Evolutionary conservation across 64 coral and sea anemone species (phyloP), one percentile per base, ranked within the genome.

Genomic region (Pachyseris speciosa): DNA sequence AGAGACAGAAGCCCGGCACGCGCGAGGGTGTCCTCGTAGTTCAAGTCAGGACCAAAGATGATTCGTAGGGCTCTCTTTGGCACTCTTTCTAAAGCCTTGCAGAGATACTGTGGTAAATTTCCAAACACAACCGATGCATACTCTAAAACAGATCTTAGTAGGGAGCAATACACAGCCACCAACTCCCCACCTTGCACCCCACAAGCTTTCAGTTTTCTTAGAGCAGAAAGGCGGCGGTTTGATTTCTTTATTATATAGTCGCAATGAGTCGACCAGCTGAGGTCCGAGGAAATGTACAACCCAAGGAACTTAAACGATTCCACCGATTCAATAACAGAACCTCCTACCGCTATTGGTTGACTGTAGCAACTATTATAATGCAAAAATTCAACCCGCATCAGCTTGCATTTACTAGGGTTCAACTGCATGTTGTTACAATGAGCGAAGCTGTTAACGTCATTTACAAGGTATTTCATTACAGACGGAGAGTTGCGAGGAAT

Each of bases 211-310:
- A 87, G 64, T 69, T 70, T 67, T 49, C 84, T 69, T 16, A 88
- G 67, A 88, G 85, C 85, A 48, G 53, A 74, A 32, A 74, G 68
- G 65, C 85, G 41, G 40, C 66, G 47, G 67, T 88, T 88, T 48
- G 85, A 70, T 59, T 88, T 88, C 45, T 75, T 75, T 31, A 88
- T 34, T 51, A 88, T 60, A 88, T 73, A 49, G 85, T 88, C 69
- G 67, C 65, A 72, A 41, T 88, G 67, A 20, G 43, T 27, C 4
- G 31, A 12, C 85, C 85, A 88, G 30, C 30, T 43, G 22, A 87
- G 65, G 38, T 87, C 84, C 3, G 32, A 2, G 2, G 84, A 71
- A 49, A 87, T 87, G n/a, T 70, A 72, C 8, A 87, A 61, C 4
- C 84, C 44, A 52, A 87, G 84, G 9, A 87, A 63, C 40, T 87